phyloP scores from a whole-genome alignment of 1,140 invertebrate species.

The Antheraea mylitta region DNA sequence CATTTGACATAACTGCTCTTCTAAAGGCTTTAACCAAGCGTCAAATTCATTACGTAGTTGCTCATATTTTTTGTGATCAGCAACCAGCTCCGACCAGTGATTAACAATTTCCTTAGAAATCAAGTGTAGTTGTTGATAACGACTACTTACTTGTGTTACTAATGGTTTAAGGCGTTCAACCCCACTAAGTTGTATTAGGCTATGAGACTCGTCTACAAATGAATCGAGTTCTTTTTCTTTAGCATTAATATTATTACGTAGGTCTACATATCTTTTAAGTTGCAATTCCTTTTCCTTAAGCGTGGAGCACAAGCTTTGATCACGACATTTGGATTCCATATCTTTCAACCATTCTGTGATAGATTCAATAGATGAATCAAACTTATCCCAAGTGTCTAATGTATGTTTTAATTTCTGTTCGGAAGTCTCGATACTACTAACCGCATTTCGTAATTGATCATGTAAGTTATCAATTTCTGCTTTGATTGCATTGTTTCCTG shows the following conservation, averaged over 20 bases:
- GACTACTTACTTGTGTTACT: constrained; percentile 93
- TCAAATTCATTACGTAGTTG: constrained; percentile 88
- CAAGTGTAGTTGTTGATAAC: constrained; percentile 91
- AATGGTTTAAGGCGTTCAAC: constrained; percentile 93
- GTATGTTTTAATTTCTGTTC: constrained; percentile 86
- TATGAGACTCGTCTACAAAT: constrained; percentile 94
- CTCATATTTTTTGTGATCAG: constrained; percentile 91
- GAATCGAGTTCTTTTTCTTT: constrained; percentile 92
- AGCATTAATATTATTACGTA: constrained; percentile 86
- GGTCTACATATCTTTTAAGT: constrained; percentile 85
- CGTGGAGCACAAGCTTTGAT: constrained; percentile 90
- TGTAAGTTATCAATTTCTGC: constrained; percentile 87
- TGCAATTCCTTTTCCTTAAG: constrained; percentile 89
- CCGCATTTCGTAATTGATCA: constrained; percentile 82
- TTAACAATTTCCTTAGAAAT: constrained; percentile 93
- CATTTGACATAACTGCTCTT: constrained; percentile 84
- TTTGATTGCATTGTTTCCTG: constrained; percentile 85
- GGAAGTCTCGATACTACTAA: constrained; percentile 82
- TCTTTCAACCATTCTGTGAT: constrained; percentile 92
- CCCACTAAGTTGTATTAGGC: constrained; percentile 89
- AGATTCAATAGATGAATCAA: constrained; percentile 89
- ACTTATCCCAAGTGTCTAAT: constrained; percentile 91
- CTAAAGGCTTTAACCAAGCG: constrained; percentile 87
- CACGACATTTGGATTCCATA: constrained; percentile 90
- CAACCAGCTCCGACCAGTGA: constrained; percentile 91